These are phyloP conservation scores for Pollachius pollachius DNA, from an alignment of 2,113 vertebrate species.

Conservation along the genomic window DNA sequence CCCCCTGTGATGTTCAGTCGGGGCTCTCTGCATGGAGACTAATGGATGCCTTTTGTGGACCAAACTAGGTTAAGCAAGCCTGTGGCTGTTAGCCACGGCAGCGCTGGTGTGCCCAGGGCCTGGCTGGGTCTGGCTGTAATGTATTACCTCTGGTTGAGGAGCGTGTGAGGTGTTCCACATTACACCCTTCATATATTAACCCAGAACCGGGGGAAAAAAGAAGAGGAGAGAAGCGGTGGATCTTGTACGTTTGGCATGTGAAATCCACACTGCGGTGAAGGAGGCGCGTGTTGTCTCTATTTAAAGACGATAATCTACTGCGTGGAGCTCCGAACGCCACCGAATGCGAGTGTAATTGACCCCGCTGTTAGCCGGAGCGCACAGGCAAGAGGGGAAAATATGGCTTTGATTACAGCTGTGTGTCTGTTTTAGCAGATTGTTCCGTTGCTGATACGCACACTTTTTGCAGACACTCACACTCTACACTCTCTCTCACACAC, in stretches of 20 bases:
- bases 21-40: constrained; percentile 58
- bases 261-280: constrained; percentile 26
- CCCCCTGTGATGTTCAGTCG: constrained; percentile 49
- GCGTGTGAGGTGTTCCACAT: no score
- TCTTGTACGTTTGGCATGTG: constrained; percentile 26
- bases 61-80: constrained; percentile 55
- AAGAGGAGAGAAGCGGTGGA: background rate
- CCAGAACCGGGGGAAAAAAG: no score
- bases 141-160: no score
- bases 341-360: constrained; percentile 93
- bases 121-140: background rate
- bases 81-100: constrained; percentile 54
- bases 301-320: constrained; percentile 77
- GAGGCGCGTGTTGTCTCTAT: constrained; percentile 67
- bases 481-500: no score
- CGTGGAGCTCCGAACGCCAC: constrained; percentile 85
- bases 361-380: constrained; percentile 84
- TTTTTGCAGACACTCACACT: no score
- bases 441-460: constrained; percentile 86
- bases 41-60: constrained; percentile 69
- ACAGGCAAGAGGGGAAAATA: constrained; percentile 82
- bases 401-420: constrained; percentile 92
- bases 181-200: no score
- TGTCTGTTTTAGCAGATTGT: constrained; percentile 92
- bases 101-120: constrained; percentile 15